phyloP scores from a whole-genome alignment of 1,140 invertebrate genomes.

The Apis laboriosa region DNA sequence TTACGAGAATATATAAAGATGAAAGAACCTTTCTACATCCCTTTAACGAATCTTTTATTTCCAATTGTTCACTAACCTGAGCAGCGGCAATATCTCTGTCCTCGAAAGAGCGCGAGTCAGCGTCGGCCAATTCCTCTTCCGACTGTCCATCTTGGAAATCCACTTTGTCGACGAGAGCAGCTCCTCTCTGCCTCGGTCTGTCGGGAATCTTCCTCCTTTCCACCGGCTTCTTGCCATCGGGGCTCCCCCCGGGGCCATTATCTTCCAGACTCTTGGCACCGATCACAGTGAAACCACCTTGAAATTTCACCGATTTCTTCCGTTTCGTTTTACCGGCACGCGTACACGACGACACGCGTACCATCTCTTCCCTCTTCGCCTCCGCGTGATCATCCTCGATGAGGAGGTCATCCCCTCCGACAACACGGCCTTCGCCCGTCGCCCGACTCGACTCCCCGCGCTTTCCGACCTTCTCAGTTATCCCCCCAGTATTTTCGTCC shows the following conservation, averaged over 20 bases:
- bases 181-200: background rate
- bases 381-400: background rate
- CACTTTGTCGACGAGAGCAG: background rate
- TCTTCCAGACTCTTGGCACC: constrained; percentile 33
- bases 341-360: background rate
- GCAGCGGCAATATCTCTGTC: constrained; percentile 29
- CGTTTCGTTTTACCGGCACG: constrained; percentile 18
- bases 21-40: background rate
- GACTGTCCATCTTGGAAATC: background rate
- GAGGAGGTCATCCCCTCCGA: background rate
- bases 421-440: background rate
- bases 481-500: no score
- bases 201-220: constrained; percentile 37
- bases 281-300: constrained; percentile 68
- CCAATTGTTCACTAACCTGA: constrained; percentile 34
- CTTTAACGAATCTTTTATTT: background rate
- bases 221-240: background rate
- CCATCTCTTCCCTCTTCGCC: background rate
- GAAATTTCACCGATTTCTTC: constrained; percentile 75
- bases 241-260: background rate
- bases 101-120: constrained; percentile 17
- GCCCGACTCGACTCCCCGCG: background rate
- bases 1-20: background rate
- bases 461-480: background rate
- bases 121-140: constrained; percentile 10